A percentile compares a stretch with the other conserved stretches of the same genome.
Conservation (phyloP, 2,888 invertebrate genomes). For the Drosophila leonis region DNA sequence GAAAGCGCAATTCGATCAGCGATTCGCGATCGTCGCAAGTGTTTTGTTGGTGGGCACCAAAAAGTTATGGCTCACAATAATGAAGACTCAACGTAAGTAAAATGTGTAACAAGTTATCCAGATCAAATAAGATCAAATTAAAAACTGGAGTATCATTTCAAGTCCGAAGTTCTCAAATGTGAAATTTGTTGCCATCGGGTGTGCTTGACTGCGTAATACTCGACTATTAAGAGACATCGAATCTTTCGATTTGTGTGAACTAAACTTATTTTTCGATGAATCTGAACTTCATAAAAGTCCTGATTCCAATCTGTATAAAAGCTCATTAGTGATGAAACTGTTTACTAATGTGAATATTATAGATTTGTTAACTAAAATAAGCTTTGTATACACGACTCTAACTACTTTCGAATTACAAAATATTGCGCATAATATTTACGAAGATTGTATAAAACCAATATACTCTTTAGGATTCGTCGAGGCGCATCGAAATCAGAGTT, state of each 20-base stretch:
- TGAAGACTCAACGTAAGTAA: constrained; percentile 75
- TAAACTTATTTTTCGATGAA: not conserved
- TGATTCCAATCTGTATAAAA: not conserved
- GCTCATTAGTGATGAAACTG: not conserved
- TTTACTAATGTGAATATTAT: not conserved
- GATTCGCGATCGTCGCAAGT: constrained; percentile 29
- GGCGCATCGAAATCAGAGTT: constrained; percentile 13
- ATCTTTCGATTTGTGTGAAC: not conserved
- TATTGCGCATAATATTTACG: not conserved
- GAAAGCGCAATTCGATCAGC: constrained; percentile 29
- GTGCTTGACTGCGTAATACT: not conserved
- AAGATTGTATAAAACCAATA: not conserved
- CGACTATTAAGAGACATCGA: not conserved
- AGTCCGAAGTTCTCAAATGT: not conserved
- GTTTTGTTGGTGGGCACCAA: constrained; percentile 22
- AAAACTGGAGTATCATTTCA: not conserved
- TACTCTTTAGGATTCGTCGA: not conserved
- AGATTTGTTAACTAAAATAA: too few relatives aligned
- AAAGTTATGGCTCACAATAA: constrained; percentile 65
- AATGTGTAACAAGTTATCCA: constrained; percentile 7
- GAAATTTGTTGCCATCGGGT: not conserved
- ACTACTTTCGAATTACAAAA: not conserved
- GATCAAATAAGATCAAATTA: not conserved
- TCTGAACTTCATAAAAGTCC: not conserved
- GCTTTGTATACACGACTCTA: too few relatives aligned